Evolutionary conservation across 1,140 invertebrate species (phyloP), one percentile per base, ranked within the genome.

Genomic region (Saccostrea cuccullata): DNA sequence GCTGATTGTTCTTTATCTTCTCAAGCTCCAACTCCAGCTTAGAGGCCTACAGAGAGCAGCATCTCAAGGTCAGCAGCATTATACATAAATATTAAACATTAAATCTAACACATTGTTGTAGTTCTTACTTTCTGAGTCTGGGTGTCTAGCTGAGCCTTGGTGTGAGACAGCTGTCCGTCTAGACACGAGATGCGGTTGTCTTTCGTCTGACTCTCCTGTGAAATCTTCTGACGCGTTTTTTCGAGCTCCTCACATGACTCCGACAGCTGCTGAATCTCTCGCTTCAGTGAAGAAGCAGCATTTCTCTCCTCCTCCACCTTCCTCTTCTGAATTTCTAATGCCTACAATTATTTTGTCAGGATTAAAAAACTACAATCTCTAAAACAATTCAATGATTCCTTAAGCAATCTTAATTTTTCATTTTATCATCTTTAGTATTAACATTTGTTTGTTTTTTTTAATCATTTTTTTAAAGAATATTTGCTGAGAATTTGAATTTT

Each of bases 221-320:
- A 73, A 36, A 92, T 73, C 56, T 93, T 92, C 36, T 90, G 86
- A 56, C 82, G 83, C 73, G 91, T 92, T 84, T 90, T 92, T 58
- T 93, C 92, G 20, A 93, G 60, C 3, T 92, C 90, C 60, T 92
- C 89, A 90, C 92, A 93, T 13, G 90, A 83, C 67, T 93, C 92
- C 4, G 89, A 89, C 67, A 94, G 86, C 23, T 83, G 87, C 67
- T 94, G 90, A 30, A 92, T 91, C 36, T 94, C 93, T 26, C 90
- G 82, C 77, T 90, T 88, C 30, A 93, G 83, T 5, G 85, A 73
- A 12, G 36, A 86, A 20, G 87, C 23, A 56, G 87, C n/a, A 23
- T 89, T 90, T 87, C 91, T 92, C 70, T 94, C 93, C 67, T 92
- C 90, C 55, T 92, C 91, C 82, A 90, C 88, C 87, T 94, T 94